phyloP scores from a whole-genome alignment of 2,888 invertebrate species.

The Habroteleia sp. region DNA sequence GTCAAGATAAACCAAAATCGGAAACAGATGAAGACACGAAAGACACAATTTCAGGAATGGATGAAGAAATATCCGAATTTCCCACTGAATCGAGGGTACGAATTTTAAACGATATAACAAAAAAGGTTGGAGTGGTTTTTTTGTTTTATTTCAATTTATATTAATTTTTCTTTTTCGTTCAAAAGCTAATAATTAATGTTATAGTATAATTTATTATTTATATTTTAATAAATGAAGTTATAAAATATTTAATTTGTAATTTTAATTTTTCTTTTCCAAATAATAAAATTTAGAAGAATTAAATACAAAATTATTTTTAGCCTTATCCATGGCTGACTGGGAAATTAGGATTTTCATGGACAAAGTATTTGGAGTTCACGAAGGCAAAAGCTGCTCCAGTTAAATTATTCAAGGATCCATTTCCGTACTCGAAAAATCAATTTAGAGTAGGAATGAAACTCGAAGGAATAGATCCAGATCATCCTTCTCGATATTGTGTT shows the following conservation, averaged over 20 bases:
- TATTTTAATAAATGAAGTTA: neutral
- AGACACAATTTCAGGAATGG: conserved; percentile 73
- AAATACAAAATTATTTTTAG: conserved; percentile 12
- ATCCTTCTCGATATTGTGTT: conserved; percentile 94
- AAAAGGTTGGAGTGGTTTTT: conserved; percentile 8
- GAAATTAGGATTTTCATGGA: conserved; percentile 89
- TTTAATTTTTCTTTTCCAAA: too few relatives aligned
- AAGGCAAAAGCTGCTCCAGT: conserved; percentile 88
- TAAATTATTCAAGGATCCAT: conserved; percentile 89
- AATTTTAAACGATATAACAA: conserved; percentile 13
- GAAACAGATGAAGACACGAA: conserved; percentile 78
- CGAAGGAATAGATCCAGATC: conserved; percentile 96
- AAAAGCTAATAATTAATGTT: too few relatives aligned
- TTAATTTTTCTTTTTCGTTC: too few relatives aligned
- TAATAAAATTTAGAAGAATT: too few relatives aligned
- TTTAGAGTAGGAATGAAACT: conserved; percentile 94
- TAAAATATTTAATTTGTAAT: neutral
- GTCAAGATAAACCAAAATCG: conserved; percentile 71
- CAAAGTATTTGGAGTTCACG: conserved; percentile 87
- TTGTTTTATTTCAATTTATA: conserved; percentile 15
- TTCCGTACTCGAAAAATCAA: conserved; percentile 88
- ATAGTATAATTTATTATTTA: conserved; percentile 15
- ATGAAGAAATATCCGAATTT: conserved; percentile 72
- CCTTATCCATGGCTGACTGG: conserved; percentile 87
- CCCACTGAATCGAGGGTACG: conserved; percentile 74